Base-by-base conservation (phyloP, 2,797 vertebrate species). In the Schizothorax lantsangensis region DNA sequence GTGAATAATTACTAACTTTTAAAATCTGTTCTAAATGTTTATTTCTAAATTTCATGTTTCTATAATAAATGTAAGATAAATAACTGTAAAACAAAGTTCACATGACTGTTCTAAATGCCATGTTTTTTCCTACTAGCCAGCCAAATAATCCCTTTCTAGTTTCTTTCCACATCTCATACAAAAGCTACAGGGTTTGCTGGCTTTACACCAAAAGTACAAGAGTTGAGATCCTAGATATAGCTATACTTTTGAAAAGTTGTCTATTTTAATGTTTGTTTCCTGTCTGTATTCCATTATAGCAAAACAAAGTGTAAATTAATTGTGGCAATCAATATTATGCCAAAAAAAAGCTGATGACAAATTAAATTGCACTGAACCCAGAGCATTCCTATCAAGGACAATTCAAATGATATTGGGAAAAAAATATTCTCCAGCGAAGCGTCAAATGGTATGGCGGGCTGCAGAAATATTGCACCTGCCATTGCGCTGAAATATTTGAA, bases 391-490 rank as follows among this genome's bases (percentile, higher is more conserved):
- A 9, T 26, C n/a, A 43, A 19, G n/a, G 36, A 62, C 17, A 43
- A 79, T 62, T 33, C 26, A 2, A 5, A 62, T 26, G 59, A 26
- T 26, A 26, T 5, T 14, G 59, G 11, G n/a, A 2, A 2, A 62
- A n/a, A 62, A 12, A 5, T 30, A 75, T 30, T 62, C n/a, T 62
- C 59, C 17, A 83, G 87, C 21, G 12, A 75, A 19, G 36, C 5
- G 2, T 57, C 11, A 54, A 71, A 57, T 1, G 5, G 1, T 9
- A 21, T 23, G 15, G 15, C 9, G 2, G 40, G 69, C 57, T 66
- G 72, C 14, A 94, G 94, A 95, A 95, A 96, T 95, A 95, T 94
- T 95, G 94, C 94, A 95, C 94, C 93, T 80, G 84, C 90, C 69
- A 88, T 64, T 14, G 45, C 92, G 92, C 90, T 90, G 69, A 72